Conservation (phyloP, 1,140 invertebrate species). For the Tenebrio molitor region DNA sequence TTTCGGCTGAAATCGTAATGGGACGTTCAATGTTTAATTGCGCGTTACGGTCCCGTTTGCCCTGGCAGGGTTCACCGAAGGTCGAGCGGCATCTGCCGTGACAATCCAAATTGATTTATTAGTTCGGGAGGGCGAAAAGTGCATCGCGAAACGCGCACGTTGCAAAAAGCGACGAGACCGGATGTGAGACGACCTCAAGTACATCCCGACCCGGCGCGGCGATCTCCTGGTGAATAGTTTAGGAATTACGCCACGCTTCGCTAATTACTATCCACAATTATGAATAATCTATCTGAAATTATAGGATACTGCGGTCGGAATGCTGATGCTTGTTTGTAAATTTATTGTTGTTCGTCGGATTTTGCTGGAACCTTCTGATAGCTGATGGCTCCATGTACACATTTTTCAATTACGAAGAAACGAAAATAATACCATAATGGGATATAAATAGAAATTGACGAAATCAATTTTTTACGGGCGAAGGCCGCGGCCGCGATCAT, state of each 20-base stretch:
- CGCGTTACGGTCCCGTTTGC: conserved; percentile 18
- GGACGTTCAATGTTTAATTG: conserved; percentile 30
- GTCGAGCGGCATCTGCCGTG: conserved; percentile 26
- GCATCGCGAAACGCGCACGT: neutral
- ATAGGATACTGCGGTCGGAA: conserved; percentile 50
- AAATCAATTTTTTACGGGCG: conserved; percentile 41
- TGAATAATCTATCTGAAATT: conserved; percentile 48
- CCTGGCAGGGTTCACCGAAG: conserved; percentile 4
- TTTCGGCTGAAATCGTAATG: conserved; percentile 6
- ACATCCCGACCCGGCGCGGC: conserved; percentile 27
- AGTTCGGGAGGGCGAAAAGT: neutral
- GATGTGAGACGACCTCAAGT: conserved; percentile 47
- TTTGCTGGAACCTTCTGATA: conserved; percentile 39
- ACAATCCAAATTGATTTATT: conserved; percentile 22
- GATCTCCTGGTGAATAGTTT: conserved; percentile 45
- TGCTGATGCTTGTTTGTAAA: conserved; percentile 41
- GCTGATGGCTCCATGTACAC: conserved; percentile 33
- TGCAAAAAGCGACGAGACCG: conserved; percentile 15
- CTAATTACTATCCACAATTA: conserved; percentile 45
- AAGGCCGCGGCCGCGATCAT: conserved; percentile 31
- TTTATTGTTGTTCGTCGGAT: conserved; percentile 38
- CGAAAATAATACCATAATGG: conserved; percentile 36
- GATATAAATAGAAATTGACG: conserved; percentile 49
- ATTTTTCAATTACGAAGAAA: conserved; percentile 41
- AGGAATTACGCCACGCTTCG: conserved; percentile 45